Percentiles rank a stretch among this genome's conserved stretches.
Evolutionary conservation across 2,888 invertebrate genomes (phyloP).

Genomic region (Cheilosia grossa): DNA sequence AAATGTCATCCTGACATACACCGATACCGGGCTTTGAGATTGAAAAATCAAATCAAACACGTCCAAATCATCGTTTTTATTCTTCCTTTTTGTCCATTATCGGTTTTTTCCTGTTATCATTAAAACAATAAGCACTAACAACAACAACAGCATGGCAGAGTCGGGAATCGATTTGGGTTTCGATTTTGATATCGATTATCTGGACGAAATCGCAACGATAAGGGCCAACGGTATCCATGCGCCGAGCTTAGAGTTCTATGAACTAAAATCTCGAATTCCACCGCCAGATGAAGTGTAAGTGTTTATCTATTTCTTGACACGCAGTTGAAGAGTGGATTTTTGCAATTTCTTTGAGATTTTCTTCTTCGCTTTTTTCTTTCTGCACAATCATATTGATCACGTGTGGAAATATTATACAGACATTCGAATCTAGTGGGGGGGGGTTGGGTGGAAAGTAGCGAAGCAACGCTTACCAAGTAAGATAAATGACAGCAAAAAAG

Average conservation of each 20-base stretch:
- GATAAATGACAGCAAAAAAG: neutral
- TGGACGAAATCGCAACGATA: constrained; percentile 79
- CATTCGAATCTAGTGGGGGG: neutral
- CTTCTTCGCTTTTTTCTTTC: neutral
- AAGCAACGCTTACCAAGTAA: constrained; percentile 1
- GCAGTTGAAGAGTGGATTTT: neutral
- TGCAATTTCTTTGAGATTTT: neutral
- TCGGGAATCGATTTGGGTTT: constrained; percentile 88
- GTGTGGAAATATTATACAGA: constrained; percentile 24
- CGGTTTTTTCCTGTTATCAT: neutral
- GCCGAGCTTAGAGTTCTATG: constrained; percentile 85
- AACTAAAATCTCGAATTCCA: constrained; percentile 86
- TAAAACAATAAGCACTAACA: constrained; percentile 29
- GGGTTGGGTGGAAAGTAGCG: neutral
- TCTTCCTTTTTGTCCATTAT: neutral
- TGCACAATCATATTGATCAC: constrained; percentile 47
- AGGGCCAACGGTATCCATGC: constrained; percentile 78
- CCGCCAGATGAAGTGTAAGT: constrained; percentile 85
- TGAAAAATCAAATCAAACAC: constrained; percentile 19
- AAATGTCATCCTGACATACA: constrained; percentile 43
- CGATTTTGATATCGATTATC: constrained; percentile 84
- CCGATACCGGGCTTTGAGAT: constrained; percentile 23
- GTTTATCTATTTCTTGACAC: constrained; percentile 32
- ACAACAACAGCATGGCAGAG: constrained; percentile 82
- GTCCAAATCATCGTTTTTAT: neutral